phyloP scores from a whole-genome alignment of 1,140 invertebrate genomes.

The Aphelinus certus region DNA sequence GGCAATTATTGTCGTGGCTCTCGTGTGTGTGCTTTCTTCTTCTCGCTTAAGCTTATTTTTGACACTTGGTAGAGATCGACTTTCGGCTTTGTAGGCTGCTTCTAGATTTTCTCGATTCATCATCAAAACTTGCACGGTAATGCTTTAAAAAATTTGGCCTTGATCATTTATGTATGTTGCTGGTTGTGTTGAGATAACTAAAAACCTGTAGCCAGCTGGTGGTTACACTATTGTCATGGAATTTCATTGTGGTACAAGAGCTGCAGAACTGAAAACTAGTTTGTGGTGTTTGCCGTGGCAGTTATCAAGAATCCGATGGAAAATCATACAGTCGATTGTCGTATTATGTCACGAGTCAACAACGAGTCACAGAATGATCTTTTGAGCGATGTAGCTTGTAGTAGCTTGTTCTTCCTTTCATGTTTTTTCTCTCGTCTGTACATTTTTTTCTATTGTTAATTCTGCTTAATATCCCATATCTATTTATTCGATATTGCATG shows the following conservation, averaged over 20 bases:
- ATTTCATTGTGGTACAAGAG: constrained; percentile 20
- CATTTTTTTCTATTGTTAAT: constrained; percentile 26
- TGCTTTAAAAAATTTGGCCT: constrained; percentile 5
- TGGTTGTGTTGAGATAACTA: constrained; percentile 14
- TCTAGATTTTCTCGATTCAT: constrained; percentile 41
- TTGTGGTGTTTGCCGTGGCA: constrained; percentile 23
- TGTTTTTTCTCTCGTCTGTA: constrained; percentile 23
- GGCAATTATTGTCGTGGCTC: constrained; percentile 42
- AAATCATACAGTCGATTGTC: constrained; percentile 41
- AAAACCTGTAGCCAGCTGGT: constrained; percentile 27
- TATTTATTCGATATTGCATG: constrained; percentile 36
- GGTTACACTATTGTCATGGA: constrained; percentile 23
- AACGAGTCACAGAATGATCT: constrained; percentile 44
- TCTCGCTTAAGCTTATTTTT: constrained; percentile 28
- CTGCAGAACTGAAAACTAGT: constrained; percentile 37
- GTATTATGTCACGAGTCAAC: constrained; percentile 40
- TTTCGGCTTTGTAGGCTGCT: constrained; percentile 38
- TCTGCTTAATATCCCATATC: constrained; percentile 25
- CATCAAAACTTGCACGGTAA: constrained; percentile 33
- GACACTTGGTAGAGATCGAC: constrained; percentile 37
- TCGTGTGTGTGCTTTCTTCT: constrained; percentile 31
- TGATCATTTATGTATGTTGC: background rate
- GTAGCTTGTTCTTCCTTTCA: constrained; percentile 8
- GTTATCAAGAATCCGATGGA: constrained; percentile 36
- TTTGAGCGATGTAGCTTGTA: constrained; percentile 10